Conservation (phyloP, 2,888 invertebrate species). For the Dinocampus coccinellae region DNA sequence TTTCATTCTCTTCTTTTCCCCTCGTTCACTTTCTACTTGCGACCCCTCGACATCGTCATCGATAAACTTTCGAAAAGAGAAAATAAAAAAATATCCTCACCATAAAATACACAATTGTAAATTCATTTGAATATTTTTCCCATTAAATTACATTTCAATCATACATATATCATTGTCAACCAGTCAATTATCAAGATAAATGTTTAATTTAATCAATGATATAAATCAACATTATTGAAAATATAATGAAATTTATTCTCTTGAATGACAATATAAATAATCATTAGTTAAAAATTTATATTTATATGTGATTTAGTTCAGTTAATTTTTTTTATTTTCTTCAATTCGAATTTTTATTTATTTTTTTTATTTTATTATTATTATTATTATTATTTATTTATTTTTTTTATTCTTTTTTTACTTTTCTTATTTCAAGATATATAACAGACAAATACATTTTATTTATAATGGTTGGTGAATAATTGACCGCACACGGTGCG, state of each 20-base stretch:
- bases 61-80: slow-evolving; percentile 20
- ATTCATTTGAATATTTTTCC: slow-evolving; percentile 32
- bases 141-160: slow-evolving; percentile 23
- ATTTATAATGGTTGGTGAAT: slow-evolving; percentile 18
- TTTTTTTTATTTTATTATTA: no score
- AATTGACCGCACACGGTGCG: slow-evolving; percentile 18
- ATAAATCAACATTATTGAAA: background rate
- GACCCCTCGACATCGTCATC: slow-evolving; percentile 15
- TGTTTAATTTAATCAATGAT: slow-evolving; percentile 1
- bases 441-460: background rate
- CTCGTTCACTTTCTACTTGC: background rate
- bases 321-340: no score
- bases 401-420: background rate
- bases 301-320: no score
- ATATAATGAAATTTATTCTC: background rate
- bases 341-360: no score
- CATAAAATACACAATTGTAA: slow-evolving; percentile 14
- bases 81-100: slow-evolving; percentile 15
- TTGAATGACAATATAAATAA: background rate
- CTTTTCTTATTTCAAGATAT: no score
- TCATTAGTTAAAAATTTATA: background rate
- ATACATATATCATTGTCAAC: background rate
- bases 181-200: slow-evolving; percentile 25
- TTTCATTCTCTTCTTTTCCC: background rate
- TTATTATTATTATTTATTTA: background rate